Conservation (phyloP, 2,888 invertebrate genomes). For the Punctoribates punctum region DNA sequence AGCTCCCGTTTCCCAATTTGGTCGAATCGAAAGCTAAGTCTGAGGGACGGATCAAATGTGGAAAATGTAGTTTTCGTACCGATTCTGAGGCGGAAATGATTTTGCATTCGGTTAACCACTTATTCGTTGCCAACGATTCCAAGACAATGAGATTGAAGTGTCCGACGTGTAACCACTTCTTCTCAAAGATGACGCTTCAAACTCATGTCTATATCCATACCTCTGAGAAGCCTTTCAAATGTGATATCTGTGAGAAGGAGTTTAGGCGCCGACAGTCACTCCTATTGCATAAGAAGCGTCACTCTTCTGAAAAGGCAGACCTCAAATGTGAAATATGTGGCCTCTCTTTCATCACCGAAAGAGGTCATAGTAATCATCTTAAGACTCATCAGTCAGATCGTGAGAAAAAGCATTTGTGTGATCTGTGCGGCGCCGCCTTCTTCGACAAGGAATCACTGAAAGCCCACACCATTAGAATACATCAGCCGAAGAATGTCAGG, state of each 20-base stretch:
- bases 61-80: background rate
- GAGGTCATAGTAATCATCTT: background rate
- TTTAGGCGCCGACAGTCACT: background rate
- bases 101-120: background rate
- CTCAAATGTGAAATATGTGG: background rate
- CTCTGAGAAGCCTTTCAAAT: background rate
- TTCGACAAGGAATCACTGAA: background rate
- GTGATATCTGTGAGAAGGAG: background rate
- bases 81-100: constrained; percentile 1
- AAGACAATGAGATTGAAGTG: background rate
- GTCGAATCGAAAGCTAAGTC: background rate
- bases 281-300: background rate
- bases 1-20: background rate
- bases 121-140: background rate
- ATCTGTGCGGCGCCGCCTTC: background rate
- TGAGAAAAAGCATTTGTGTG: background rate
- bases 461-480: background rate
- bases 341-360: background rate
- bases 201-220: background rate
- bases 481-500: background rate
- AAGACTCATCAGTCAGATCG: background rate
- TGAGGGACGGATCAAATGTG: background rate
- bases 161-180: background rate
- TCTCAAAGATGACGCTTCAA: background rate
- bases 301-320: background rate